Evolutionary conservation across 2,888 invertebrate species (phyloP).

Genomic region (Chaitophorus viminalis): DNA sequence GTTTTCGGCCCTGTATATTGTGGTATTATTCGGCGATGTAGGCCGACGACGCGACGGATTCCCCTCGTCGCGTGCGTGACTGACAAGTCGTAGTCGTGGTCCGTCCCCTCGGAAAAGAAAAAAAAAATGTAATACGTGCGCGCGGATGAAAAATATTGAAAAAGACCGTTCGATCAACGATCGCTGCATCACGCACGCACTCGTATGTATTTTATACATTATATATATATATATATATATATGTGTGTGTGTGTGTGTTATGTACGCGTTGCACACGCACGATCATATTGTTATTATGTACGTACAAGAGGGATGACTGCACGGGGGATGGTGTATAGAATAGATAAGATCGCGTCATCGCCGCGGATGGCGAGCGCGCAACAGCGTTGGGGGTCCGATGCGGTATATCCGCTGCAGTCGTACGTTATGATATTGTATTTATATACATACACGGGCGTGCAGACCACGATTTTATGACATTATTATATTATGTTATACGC

Average conservation of each 20-base stretch:
- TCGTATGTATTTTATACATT: too few relatives aligned
- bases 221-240: background rate
- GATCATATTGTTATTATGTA: background rate
- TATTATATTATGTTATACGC: too few relatives aligned
- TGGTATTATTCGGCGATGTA: background rate
- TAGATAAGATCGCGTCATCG: background rate
- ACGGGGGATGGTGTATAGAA: slow-evolving; percentile 1
- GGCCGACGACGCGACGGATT: background rate
- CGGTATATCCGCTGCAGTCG: too few relatives aligned
- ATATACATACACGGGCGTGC: too few relatives aligned
- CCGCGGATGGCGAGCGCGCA: too few relatives aligned
- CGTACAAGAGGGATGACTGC: slow-evolving; percentile 33
- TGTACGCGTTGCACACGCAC: background rate
- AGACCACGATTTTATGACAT: background rate
- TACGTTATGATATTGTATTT: too few relatives aligned
- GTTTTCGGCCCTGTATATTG: background rate
- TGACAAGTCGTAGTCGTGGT: slow-evolving; percentile 21
- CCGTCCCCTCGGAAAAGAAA: background rate
- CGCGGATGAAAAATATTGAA: background rate
- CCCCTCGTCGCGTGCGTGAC: slow-evolving; percentile 52
- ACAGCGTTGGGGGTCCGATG: too few relatives aligned
- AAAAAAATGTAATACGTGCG: too few relatives aligned
- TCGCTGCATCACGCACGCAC: background rate
- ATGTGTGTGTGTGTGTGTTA: too few relatives aligned
- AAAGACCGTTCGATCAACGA: background rate